Base-by-base conservation (phyloP, 2,797 vertebrate species). In the Tiaroga cobitis region DNA sequence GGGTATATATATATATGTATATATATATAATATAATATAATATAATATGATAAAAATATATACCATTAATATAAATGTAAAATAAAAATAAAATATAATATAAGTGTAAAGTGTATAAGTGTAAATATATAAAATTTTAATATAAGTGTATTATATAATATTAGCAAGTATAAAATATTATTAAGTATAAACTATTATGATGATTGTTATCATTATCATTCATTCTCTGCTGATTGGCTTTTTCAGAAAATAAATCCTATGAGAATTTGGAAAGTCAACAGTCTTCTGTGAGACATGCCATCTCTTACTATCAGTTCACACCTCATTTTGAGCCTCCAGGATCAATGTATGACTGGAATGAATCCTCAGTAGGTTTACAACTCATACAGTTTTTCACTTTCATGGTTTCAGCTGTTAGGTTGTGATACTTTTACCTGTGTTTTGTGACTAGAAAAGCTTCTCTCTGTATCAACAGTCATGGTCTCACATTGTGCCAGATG, bases 1-100 rank as follows among this genome's bases (percentile, higher is more conserved):
- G 94, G 97, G 98, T 98, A 95, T 5, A 24, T 13, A 32, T 54
- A 29, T 29, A 37, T n/a, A n/a, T n/a, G n/a, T n/a, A n/a, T 98
- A 95, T 5, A 24, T 13, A 32, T 54, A 29, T 29, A 37, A 37
- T 37, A 37, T 34, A 34, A 61, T n/a, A 54, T 21, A 61, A 26
- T 10, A 32, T 26, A 21, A 59, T 29, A 46, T n/a, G 19, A 56
- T 32, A 26, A 15, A 46, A 46, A 69, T 49, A 75, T 49, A 75
- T 46, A 13, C 46, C 9, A 41, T 72, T 59, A 46, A 41, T 59
- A 59, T n/a, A 26, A 24, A n/a, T 24, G 3, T 26, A 51, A n/a
- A n/a, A n/a, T n/a, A n/a, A n/a, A n/a, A n/a, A 11, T 10, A 13
- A 39, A 37, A 19, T n/a, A n/a, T 61, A 46, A 43, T 61, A 61